Base-by-base conservation (phyloP, 2,797 vertebrate species). In the Poecilia wingei region DNA sequence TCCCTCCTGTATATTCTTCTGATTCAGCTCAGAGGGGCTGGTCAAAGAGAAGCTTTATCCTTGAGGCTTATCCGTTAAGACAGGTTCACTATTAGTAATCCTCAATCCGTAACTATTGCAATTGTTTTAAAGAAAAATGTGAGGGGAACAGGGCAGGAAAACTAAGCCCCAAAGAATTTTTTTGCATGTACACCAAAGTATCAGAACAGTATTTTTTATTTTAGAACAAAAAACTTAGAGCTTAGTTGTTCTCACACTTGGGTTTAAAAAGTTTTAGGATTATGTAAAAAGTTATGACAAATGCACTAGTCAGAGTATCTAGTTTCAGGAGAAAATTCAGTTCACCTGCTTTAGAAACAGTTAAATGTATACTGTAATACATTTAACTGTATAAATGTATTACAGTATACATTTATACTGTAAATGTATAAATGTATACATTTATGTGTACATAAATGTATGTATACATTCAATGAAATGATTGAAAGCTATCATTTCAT, bases 61-160 rank as follows among this genome's bases (percentile, higher is more conserved):
- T 82, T 75, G 43, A 75, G 85, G 89, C 94, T 96, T 92, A 96
- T 96, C 95, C 95, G 76, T 91, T 93, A 93, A 93, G 88, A 94
- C 91, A 93, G 89, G 88, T 88, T 90, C 81, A 45, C 92, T 81
- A 88, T 80, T 90, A 86, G 82, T 95, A 96, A 96, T 96, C 95
- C 94, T 81, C 83, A 92, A 90, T 93, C 87, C 84, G 83, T 87
- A 92, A 83, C 86, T 79, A 82, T 79, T 78, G 80, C 88, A 84
- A 82, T 77, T 82, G 75, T 83, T 55, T 85, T 72, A 79, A 59
- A 78, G 53, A 55, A 71, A 82, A 55, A 57, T 43, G 64, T 6
- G 28, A 18, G 7, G 53, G 39, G 43, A 41, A 66, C 57, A 78
- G 47, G 47, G 78, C 39, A 74, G 36, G 75, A 72, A 76, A 33